A percentile compares a stretch with the other conserved stretches of the same genome.
Conservation (phyloP, 2,113 vertebrate species). For the Vulpes vulpes region DNA sequence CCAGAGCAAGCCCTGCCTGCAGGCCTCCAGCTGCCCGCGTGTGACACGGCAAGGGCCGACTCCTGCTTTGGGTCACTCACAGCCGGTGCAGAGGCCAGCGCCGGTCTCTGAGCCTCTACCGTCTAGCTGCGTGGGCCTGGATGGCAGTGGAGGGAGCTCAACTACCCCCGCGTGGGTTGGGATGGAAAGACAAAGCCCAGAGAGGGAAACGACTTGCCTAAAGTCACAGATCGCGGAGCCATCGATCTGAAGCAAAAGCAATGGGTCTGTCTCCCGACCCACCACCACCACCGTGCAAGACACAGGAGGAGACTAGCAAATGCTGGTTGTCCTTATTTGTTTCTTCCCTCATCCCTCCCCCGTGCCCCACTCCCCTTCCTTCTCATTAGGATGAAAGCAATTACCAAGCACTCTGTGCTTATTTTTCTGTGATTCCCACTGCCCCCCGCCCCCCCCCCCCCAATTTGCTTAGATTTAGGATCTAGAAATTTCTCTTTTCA, state of each 20-base stretch:
- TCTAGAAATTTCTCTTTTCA: neutral
- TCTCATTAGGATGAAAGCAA: conserved; percentile 20
- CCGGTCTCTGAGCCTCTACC: rapidly evolving
- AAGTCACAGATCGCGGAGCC: neutral
- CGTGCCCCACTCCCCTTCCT: neutral
- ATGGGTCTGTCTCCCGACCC: neutral
- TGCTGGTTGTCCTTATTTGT: neutral
- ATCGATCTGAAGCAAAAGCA: neutral
- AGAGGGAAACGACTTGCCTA: neutral
- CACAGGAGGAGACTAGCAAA: too few relatives aligned
- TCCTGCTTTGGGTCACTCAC: neutral
- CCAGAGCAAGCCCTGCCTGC: too few relatives aligned
- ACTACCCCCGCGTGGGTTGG: too few relatives aligned
- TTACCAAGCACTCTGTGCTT: conserved; percentile 16
- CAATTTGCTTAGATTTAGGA: neutral
- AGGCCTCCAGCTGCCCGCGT: rapidly evolving
- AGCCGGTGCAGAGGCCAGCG: rapidly evolving
- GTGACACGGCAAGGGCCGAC: rapidly evolving
- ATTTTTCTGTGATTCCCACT: conserved; percentile 53
- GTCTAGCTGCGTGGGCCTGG: neutral
- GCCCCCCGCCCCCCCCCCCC: too few relatives aligned
- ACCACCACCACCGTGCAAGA: rapidly evolving
- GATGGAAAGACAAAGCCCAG: neutral
- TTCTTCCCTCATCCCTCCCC: neutral
- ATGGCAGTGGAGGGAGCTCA: neutral